Evolutionary conservation across 2,113 vertebrate genomes (phyloP).

Genomic region (Percopsis transmontana): DNA sequence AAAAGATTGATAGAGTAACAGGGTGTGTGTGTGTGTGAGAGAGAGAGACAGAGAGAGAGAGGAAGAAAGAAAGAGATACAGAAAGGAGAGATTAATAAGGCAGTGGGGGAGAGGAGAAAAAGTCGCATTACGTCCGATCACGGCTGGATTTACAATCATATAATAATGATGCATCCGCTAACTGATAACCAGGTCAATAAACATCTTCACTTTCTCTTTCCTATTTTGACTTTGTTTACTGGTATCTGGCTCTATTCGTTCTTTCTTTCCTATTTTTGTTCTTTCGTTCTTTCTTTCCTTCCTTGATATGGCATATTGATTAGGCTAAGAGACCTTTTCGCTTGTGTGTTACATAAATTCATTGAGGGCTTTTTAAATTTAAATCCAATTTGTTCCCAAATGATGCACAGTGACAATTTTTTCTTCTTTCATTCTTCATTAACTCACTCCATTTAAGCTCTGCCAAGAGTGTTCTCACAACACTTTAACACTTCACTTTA

Average conservation of each 20-base stretch:
- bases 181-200: conserved; percentile 66
- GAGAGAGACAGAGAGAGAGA: conserved; percentile 33
- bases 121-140: conserved; percentile 72
- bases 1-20: conserved; percentile 83
- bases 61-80: conserved; percentile 41
- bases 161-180: conserved; percentile 67
- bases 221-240: background rate
- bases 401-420: too few relatives aligned
- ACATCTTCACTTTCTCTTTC: conserved; percentile 14
- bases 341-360: too few relatives aligned
- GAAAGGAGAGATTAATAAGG: conserved; percentile 62
- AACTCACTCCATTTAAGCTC: too few relatives aligned
- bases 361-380: too few relatives aligned
- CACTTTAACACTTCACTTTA: too few relatives aligned
- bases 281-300: conserved; percentile 7
- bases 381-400: too few relatives aligned
- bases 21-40: conserved; percentile 60
- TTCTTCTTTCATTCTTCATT: conserved; percentile 14
- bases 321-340: too few relatives aligned
- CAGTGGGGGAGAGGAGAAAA: conserved; percentile 63
- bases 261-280: conserved; percentile 50
- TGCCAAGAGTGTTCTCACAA: too few relatives aligned
- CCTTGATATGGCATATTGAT: too few relatives aligned
- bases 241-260: conserved; percentile 5
- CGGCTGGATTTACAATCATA: conserved; percentile 76